These are phyloP conservation scores for Barypeithes pellucidus DNA, from an alignment of 2,888 invertebrate species.

Conservation along the genomic window DNA sequence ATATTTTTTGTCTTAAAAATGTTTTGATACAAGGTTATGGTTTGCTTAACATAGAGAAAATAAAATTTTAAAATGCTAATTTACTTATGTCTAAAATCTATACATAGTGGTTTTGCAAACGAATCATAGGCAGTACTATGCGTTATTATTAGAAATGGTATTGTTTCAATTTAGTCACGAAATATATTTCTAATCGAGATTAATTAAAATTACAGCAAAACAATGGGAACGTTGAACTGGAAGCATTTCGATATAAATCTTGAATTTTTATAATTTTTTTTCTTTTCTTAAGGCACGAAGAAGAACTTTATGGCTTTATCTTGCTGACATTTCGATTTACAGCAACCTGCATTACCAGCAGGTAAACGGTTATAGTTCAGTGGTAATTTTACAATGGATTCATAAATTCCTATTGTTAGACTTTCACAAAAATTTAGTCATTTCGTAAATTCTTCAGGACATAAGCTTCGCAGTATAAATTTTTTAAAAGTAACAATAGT, in stretches of 20 bases:
- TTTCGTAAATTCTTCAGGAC: constrained; percentile 49
- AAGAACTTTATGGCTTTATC: constrained; percentile 56
- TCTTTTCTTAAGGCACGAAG: constrained; percentile 50
- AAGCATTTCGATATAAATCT: constrained; percentile 51
- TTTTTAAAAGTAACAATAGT: constrained; percentile 35
- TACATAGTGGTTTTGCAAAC: not conserved
- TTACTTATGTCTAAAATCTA: not conserved
- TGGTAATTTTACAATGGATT: constrained; percentile 55
- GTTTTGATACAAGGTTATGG: constrained; percentile 22
- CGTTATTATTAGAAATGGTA: not conserved
- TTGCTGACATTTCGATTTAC: constrained; percentile 53
- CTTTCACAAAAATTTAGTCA: constrained; percentile 52
- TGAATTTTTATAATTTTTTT: constrained; percentile 48
- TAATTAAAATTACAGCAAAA: constrained; percentile 47
- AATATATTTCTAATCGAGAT: constrained; percentile 27
- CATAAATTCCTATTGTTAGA: constrained; percentile 53
- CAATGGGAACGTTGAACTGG: constrained; percentile 51
- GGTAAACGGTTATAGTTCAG: constrained; percentile 55
- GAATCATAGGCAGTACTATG: no score
- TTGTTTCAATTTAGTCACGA: constrained; percentile 27
- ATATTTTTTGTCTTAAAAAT: constrained; percentile 28
- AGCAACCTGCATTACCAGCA: constrained; percentile 51
- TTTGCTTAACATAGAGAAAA: constrained; percentile 1
- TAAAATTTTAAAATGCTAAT: constrained; percentile 10
- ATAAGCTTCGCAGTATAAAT: constrained; percentile 25